phyloP scores from a whole-genome alignment of 2,113 vertebrate genomes.

The Thymallus thymallus region DNA sequence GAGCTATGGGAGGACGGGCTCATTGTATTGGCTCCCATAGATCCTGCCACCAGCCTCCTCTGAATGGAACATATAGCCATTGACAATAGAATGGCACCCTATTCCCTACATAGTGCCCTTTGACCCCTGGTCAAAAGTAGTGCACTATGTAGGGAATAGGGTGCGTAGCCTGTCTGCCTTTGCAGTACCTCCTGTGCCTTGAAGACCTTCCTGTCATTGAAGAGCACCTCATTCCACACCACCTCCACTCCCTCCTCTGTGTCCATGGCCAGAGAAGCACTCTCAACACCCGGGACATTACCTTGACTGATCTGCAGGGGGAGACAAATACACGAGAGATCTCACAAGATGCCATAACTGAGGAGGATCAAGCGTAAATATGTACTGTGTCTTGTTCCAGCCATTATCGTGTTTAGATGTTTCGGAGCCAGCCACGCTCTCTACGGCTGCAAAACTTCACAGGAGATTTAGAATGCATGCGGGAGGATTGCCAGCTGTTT shows the following conservation, averaged over 20 bases:
- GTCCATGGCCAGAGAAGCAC: slow-evolving; percentile 94
- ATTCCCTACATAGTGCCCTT: no score
- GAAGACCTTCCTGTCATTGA: slow-evolving; percentile 89
- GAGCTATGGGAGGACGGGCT: no score
- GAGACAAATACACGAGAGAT: background rate
- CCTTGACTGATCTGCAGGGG: slow-evolving; percentile 87
- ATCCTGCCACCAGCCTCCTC: no score
- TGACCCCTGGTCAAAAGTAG: no score
- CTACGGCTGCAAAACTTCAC: background rate
- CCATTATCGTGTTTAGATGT: background rate
- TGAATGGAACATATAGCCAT: background rate
- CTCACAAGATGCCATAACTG: background rate
- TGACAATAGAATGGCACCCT: background rate
- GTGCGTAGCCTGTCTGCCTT: no score
- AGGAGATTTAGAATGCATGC: background rate
- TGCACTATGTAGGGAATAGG: no score
- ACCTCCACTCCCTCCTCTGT: slow-evolving; percentile 95
- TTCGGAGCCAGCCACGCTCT: background rate
- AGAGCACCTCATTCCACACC: slow-evolving; percentile 94
- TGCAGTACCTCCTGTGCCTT: slow-evolving; percentile 85
- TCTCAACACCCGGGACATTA: slow-evolving; percentile 91
- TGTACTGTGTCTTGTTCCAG: no score
- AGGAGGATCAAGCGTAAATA: background rate
- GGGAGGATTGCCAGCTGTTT: background rate
- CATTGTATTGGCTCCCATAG: no score